Evolutionary conservation across 2,888 invertebrate species (phyloP), one percentile per base, ranked within the genome.

Genomic region (Pseudanteris insignis): DNA sequence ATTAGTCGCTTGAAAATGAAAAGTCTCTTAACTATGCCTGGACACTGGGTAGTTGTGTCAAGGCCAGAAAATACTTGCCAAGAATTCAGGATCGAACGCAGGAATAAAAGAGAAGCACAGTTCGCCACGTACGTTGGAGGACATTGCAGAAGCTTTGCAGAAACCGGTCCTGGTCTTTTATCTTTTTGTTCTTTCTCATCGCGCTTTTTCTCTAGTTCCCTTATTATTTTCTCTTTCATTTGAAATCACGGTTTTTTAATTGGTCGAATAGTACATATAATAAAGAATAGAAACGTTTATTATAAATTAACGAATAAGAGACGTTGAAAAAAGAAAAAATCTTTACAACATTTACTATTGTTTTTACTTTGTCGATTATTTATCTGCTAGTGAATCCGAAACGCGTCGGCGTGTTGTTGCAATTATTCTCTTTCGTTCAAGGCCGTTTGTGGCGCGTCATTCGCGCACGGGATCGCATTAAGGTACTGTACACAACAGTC

Each of bases 31-130:
- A 46, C 38, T 43, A 55, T 46, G 50, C 37, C 24, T 29, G 48
- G 48, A 47, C 32, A 46, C 47, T 54, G 58, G 63, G 63, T 63
- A 58, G 63, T 55, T 63, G 43, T 63, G 63, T 58, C 63, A 63
- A 63, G 63, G 58, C 43, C 58, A 58, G 40, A 54, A 54, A 37
- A 53, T 51, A 57, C 40, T 32, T 37, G 29, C 24, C 32, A 32
- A 24, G 51, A 61, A 51, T 55, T 46, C 50, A 55, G 61, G 50
- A 46, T 41, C 53, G 18, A 43, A 11, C 18, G 57, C 2, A 37
- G 15, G 38, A 43, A 48, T 54, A 53, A 54, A 60, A 54, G n/a
- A n/a, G 54, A 41, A 47, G 38, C 40, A 24, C 11, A 33, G 38
- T 43, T 43, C 43, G 47, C 38, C 48, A 54, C 44, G 60, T 43